Base-by-base conservation (phyloP, 2,888 invertebrate genomes). In the Lithosia quadra region DNA sequence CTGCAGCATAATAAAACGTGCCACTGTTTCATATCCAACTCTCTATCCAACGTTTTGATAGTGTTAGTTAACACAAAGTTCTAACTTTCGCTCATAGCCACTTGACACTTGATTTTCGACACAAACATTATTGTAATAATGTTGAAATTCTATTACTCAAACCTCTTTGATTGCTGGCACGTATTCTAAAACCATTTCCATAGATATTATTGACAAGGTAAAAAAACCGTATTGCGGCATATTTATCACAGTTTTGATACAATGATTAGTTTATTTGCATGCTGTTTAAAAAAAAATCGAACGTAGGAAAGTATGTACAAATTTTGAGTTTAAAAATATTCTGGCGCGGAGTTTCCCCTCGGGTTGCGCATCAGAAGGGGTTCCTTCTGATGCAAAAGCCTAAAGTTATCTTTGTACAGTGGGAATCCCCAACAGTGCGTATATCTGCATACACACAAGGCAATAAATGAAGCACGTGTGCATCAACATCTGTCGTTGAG, bases 131-230 rank as follows among this genome's bases (percentile, higher is more conserved):
- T 69, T 72, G 80, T 65, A 70, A 77, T 76, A 86, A 63, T 88
- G 86, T 83, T 69, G 88, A 85, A 85, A 88, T 80, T 85, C n/a
- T 58, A 63, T 88, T 87, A 80, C 78, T 33, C 70, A 70, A 74
- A 58, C 66, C 59, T 75, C 78, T 65, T 63, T 58, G 64, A 69
- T 61, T 57, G 71, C 66, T 71, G 68, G 76, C 87, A 89, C 87
- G 86, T 87, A 86, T 73, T 84, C 76, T 70, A 73, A 65, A 68
- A 72, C 64, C 62, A 59, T 75, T 69, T 61, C 68, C 36, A 68
- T n/a, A n/a, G 73, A 28, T 62, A 69, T 69, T 67, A 78, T 82
- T 85, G 80, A 82, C 65, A 61, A 49, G 63, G 53, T 67, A 67
- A 76, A n/a, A 80, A 76, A 69, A 68, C 67, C 76, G 72, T 73